These are phyloP conservation scores for Arnoldichthys spilopterus DNA, from an alignment of 2,797 vertebrate species.

Conservation along the genomic window DNA sequence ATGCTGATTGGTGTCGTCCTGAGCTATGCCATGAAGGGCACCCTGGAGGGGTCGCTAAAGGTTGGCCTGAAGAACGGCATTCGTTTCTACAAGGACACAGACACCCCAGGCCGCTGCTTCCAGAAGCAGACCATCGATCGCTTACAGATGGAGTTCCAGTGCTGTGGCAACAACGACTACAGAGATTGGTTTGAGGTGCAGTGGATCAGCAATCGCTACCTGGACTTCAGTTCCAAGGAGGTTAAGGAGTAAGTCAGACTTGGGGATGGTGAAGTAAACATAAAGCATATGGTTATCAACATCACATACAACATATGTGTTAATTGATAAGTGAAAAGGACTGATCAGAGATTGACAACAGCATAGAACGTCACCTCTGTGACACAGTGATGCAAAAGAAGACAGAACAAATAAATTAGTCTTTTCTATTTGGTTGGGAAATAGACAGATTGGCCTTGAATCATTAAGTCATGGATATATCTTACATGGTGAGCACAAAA, in stretches of 20 bases:
- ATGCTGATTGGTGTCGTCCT: constrained; percentile 80
- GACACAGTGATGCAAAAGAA: too few relatives aligned
- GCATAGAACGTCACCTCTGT: too few relatives aligned
- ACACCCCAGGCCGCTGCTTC: constrained; percentile 86
- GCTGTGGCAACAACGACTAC: constrained; percentile 85
- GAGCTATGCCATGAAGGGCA: constrained; percentile 82
- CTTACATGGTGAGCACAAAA: too few relatives aligned
- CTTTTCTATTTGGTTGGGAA: too few relatives aligned
- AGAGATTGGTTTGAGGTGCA: constrained; percentile 91
- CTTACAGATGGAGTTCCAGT: constrained; percentile 86
- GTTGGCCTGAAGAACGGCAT: constrained; percentile 81
- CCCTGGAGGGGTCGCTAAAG: constrained; percentile 80
- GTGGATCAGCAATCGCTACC: constrained; percentile 90
- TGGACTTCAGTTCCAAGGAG: constrained; percentile 87
- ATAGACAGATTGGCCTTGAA: too few relatives aligned
- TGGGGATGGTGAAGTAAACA: neutral
- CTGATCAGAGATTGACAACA: neutral
- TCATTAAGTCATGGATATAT: too few relatives aligned
- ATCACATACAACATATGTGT: neutral
- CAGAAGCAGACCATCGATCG: constrained; percentile 87
- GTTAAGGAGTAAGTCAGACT: constrained; percentile 82
- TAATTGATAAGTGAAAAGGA: too few relatives aligned
- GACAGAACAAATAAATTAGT: too few relatives aligned
- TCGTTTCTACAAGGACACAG: constrained; percentile 90
- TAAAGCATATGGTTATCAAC: neutral